Evolutionary conservation across 1,140 invertebrate species (phyloP).

Genomic region (Venustaconcha ellipsiformis): DNA sequence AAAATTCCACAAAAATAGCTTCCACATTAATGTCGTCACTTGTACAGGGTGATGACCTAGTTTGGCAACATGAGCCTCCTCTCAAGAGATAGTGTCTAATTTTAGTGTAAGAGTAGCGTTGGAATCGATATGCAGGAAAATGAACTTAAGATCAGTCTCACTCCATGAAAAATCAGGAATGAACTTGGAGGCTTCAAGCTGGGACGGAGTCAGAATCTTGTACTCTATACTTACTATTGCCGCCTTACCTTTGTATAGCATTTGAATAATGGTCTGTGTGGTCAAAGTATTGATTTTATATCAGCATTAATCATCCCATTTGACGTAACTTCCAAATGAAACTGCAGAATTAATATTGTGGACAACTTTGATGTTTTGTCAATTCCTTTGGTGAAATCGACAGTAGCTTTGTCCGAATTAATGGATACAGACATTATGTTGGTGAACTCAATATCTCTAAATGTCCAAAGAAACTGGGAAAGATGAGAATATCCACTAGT

Average conservation of each 20-base stretch:
- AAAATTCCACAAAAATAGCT: conserved; percentile 36
- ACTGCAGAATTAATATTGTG: conserved; percentile 16
- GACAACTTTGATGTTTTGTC: conserved; percentile 10
- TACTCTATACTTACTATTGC: conserved; percentile 8
- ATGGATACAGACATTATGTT: background rate
- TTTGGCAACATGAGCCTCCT: conserved; percentile 30
- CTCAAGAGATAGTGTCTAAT: conserved; percentile 29
- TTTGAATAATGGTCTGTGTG: background rate
- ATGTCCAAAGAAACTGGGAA: conserved; percentile 27
- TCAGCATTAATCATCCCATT: conserved; percentile 38
- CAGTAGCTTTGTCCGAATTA: conserved; percentile 13
- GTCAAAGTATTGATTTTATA: conserved; percentile 33
- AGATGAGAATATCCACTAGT: conserved; percentile 29
- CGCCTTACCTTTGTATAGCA: conserved; percentile 22
- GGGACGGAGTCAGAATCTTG: conserved; percentile 9
- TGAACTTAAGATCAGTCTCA: conserved; percentile 28
- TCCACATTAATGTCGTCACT: conserved; percentile 30
- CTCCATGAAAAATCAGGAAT: conserved; percentile 37
- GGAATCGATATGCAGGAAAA: conserved; percentile 24
- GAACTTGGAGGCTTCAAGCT: conserved; percentile 21
- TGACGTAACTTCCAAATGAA: conserved; percentile 31
- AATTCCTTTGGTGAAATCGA: conserved; percentile 6
- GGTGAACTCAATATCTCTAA: conserved; percentile 8
- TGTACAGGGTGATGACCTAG: conserved; percentile 25
- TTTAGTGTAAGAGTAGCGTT: conserved; percentile 13